A percentile compares a stretch with the other conserved stretches of the same genome.
Conservation (phyloP, 2,113 vertebrate genomes). For the Xiphorhynchus elegans region DNA sequence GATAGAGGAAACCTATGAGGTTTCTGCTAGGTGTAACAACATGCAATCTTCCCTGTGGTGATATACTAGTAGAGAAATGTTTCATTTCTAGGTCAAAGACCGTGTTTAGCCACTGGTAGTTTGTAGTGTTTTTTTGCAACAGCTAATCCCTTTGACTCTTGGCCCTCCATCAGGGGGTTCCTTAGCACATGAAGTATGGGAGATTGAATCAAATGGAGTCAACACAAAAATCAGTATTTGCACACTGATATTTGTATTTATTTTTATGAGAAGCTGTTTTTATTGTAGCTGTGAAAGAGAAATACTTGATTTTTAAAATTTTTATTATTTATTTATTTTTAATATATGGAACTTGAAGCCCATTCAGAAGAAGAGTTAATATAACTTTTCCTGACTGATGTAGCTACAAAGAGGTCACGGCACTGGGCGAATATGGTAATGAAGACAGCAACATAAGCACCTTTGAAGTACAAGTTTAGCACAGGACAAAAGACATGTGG, state of each 20-base stretch:
- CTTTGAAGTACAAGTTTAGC: not conserved
- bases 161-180: not conserved
- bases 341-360: not conserved
- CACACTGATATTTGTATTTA: not conserved
- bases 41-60: not conserved
- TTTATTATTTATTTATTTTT: not conserved
- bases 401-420: not conserved
- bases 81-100: not conserved
- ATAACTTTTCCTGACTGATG: not conserved
- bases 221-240: not conserved
- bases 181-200: not conserved
- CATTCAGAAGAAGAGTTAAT: not conserved
- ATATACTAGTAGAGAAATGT: not conserved
- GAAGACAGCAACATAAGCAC: not conserved
- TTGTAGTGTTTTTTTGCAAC: not conserved
- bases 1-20: not conserved
- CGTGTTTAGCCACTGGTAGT: not conserved
- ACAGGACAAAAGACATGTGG: not conserved
- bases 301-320: not conserved
- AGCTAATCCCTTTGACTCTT: not conserved
- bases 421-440: not conserved
- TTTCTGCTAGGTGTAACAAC: not conserved
- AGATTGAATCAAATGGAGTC: not conserved
- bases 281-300: not conserved
- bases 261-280: not conserved